phyloP scores from a whole-genome alignment of 2,113 vertebrate species.

The Oxygymnocypris stewartii region DNA sequence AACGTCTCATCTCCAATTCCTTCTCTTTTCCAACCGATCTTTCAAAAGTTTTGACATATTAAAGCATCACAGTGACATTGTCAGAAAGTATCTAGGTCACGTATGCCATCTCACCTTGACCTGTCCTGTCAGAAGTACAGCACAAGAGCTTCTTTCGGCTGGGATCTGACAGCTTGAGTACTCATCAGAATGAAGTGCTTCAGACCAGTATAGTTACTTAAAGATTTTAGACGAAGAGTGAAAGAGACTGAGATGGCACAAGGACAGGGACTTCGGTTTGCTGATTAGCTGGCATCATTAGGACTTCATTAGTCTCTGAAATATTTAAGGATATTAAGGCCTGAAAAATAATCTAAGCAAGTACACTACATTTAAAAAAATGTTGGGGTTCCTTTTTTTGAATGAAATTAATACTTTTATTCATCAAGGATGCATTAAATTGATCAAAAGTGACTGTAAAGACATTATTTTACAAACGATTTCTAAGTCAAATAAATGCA shows the following conservation, averaged over 20 bases:
- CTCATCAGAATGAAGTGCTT: slow-evolving; percentile 8
- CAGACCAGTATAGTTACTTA: neutral
- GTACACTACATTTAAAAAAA: neutral
- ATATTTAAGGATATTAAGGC: slow-evolving; percentile 1
- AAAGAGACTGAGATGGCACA: neutral
- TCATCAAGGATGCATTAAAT: neutral
- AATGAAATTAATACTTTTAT: neutral
- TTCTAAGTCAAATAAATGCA: neutral
- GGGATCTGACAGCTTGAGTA: slow-evolving; percentile 21
- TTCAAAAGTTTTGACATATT: slow-evolving; percentile 2
- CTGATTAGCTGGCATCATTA: neutral
- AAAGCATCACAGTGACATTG: neutral
- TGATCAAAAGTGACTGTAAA: neutral
- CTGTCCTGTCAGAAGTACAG: neutral
- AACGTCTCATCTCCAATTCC: neutral
- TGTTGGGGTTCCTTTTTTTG: too few species aligned
- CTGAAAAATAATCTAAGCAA: neutral
- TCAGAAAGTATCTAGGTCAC: slow-evolving; percentile 18
- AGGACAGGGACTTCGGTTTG: slow-evolving; percentile 19
- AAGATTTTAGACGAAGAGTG: neutral
- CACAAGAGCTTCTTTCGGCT: neutral
- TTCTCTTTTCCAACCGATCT: neutral
- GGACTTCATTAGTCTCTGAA: neutral
- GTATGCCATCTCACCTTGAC: neutral
- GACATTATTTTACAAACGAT: neutral